Evolutionary conservation across 2,797 vertebrate species (phyloP), one percentile per base, ranked within the genome.

Genomic region (Ciconia nigra): DNA sequence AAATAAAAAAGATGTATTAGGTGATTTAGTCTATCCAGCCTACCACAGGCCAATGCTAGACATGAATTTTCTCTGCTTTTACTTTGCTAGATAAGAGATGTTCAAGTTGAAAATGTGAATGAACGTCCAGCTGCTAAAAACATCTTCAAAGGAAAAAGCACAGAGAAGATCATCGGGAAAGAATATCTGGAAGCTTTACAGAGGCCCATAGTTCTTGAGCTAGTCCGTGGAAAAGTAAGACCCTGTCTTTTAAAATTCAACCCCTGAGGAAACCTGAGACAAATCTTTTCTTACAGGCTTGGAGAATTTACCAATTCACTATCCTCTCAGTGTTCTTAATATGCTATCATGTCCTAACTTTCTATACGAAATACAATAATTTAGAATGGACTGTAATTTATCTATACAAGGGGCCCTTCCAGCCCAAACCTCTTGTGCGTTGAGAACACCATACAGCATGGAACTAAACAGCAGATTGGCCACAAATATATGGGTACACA

Each of bases 211-310:
- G 73, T 99, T 79, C 69, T 99, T 84, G 99, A 99, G 78, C 98
- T 99, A 92, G 98, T 95, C 74, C 98, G 98, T 88, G 99, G 99
- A 96, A 99, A 99, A 98, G 99, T 99, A 98, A 98, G 96, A 57
- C 24, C 20, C 24, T 20, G 3, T 62, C 18, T 93, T 93, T 92
- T 87, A 70, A 96, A 90, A 57, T 81, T 81, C 31, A 59, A 1
- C 86, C 11, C 10, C 42, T 70, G 24, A 70, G 28, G 25, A 82
- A 87, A 86, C 35, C 17, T 19, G 21, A 69, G 47, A 74, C 29
- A 79, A 81, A 73, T 59, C 4, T 76, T 92, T 81, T 70, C n/a
- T 80, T 66, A 54, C 17, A 62, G 66, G 33, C 62, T 46, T 88
- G 49, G 42, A 72, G 62, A 89, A 76, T 87, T 92, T 81, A 65